Evolutionary conservation across 2,888 invertebrate species (phyloP), one percentile per base, ranked within the genome.

Genomic region (Athalia rosae): DNA sequence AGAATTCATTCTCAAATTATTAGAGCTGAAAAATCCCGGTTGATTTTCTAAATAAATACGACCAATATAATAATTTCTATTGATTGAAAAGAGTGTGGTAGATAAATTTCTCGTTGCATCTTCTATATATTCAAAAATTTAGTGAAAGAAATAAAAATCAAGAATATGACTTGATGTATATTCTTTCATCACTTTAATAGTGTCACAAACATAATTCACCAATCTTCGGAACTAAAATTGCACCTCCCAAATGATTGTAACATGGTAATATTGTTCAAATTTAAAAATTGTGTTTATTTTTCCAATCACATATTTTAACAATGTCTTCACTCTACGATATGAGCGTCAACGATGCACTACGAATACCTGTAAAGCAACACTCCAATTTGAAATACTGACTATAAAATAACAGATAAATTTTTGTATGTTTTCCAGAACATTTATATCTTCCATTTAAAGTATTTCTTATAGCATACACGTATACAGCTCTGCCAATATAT

Each of bases 391-490:
- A 61, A 69, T 45, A 56, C 41, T 56, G 69, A 69, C 28, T 64
- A 13, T 15, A 64, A 43, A 64, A 64, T 43, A 64, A 8, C 43
- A 9, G 64, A 74, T 9, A 15, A 59, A 74, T 61, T 74, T 74
- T 74, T 74, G 11, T 74, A 74, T 74, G 74, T 74, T 74, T 61
- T 74, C 61, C 74, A 74, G 48, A 71, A 74, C 59, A n/a, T 74
- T 74, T 74, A 41, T 74, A 74, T 74, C 74, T 74, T 74, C 74
- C 74, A 61, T 7, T 59, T 74, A n/a, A 62, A 28, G 74, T 74
- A 61, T 47, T 59, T 74, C 50, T 50, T 61, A 74, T 62, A 48
- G 47, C 74, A 74, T 61, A 59, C 9, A 71, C 41, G 43, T 5
- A 66, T 47, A 66, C 4, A 56, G 71, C 71, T 58, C 71, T 58